Evolutionary conservation across 2,888 invertebrate species (phyloP), one percentile per base, ranked within the genome.

Genomic region (Drosophila flavopinicola): DNA sequence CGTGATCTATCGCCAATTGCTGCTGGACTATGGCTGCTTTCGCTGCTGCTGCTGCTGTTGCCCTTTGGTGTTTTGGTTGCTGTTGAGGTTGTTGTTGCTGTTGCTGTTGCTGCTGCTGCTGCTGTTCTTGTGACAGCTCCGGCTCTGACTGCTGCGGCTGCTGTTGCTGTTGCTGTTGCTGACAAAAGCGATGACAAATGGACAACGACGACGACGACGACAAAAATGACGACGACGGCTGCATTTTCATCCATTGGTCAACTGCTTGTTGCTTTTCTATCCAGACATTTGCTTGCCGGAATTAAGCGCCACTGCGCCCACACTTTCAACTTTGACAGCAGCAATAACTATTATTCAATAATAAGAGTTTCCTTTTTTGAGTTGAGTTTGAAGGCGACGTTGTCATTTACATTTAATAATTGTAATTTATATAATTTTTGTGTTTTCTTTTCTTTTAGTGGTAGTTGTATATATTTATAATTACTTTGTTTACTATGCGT

Each of bases 181-280:
- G 84, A 78, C 76, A 85, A 75, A 64, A 83, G 70, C 78, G 83
- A 85, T 88, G 88, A 86, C 75, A 88, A 83, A 87, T 87, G 83
- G 84, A 75, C 73, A 74, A 88, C 87, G 80, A 85, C 86, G 83
- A 87, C 86, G 83, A 87, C 87, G 83, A 80, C 87, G 85, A 73
- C 83, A 85, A 80, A 68, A 70, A 85, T 83, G 80, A 85, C 86
- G 80, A 77, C 88, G 87, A 88, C 78, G 80, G 77, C 88, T 83
- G 88, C 88, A 88, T 88, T 87, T 87, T 88, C 88, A 88, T 88
- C 88, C 88, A 88, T 88, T 88, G 88, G 88, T 87, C 82, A 83
- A 78, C 66, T 73, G 57, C 38, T 66, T 67, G 48, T 72, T 69
- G 39, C 51, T 71, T 74, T 85, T 74, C 85, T 79, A 88, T 87